These are phyloP conservation scores for Hemicordylus capensis DNA, from an alignment of 2,113 vertebrate species.

Conservation along the genomic window DNA sequence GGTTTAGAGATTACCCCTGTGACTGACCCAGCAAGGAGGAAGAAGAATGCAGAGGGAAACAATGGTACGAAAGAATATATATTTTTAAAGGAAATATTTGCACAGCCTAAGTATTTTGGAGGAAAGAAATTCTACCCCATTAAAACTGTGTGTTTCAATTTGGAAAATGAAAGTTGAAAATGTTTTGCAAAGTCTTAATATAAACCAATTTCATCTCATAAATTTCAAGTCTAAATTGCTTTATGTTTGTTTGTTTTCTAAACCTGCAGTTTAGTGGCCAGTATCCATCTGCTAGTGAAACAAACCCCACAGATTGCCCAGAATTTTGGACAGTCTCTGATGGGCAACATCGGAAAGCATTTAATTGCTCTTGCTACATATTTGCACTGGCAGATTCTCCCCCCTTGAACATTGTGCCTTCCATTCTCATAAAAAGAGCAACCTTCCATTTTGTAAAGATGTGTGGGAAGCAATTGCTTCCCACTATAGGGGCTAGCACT, in stretches of 20 bases:
- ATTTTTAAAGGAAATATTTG: no score
- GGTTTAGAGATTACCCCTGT: not conserved
- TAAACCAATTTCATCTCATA: not conserved
- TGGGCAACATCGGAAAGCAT: not conserved
- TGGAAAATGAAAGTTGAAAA: no score
- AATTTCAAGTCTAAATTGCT: not conserved
- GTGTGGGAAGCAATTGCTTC: not conserved
- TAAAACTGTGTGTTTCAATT: no score
- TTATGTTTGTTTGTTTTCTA: no score
- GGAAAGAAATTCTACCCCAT: no score
- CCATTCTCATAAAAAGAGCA: not conserved
- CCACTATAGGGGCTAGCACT: not conserved
- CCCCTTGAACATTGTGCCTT: not conserved
- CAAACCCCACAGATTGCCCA: not conserved
- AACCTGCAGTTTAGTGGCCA: not conserved
- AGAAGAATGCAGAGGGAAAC: not conserved
- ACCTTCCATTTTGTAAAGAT: not conserved
- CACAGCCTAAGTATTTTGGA: no score
- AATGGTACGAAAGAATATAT: no score
- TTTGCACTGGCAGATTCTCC: not conserved
- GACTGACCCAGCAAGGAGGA: not conserved
- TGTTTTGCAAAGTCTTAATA: no score
- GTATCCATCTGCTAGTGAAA: not conserved
- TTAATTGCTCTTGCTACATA: not conserved
- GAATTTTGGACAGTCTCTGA: not conserved